Evolutionary conservation across 2,888 invertebrate genomes (phyloP).

Genomic region (Andrena bucephala): DNA sequence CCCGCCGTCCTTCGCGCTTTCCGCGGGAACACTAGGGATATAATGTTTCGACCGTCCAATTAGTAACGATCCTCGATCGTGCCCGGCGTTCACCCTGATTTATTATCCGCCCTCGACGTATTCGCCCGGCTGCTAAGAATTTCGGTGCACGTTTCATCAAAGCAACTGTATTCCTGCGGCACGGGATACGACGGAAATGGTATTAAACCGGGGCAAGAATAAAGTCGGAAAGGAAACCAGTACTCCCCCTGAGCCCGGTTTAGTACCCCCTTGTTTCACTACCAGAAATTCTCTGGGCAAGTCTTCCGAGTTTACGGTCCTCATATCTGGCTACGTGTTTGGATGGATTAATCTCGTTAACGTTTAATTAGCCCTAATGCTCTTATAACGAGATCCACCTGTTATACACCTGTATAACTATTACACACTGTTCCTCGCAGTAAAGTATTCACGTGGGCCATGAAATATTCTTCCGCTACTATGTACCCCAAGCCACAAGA

Average conservation of each 20-base stretch:
- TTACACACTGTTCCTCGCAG: not conserved
- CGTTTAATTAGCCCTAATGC: slow-evolving; percentile 6
- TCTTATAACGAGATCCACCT: not conserved
- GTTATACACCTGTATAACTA: slow-evolving; percentile 13
- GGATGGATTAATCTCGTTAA: slow-evolving; percentile 53
- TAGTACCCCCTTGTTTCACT: slow-evolving; percentile 28
- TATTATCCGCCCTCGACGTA: not conserved
- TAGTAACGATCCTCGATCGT: slow-evolving; percentile 30
- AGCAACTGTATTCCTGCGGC: not conserved
- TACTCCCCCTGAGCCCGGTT: slow-evolving; percentile 16
- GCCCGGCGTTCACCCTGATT: slow-evolving; percentile 17
- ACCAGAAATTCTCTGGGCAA: slow-evolving; percentile 23
- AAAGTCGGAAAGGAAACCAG: slow-evolving; percentile 10
- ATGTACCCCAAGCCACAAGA: too few relatives aligned
- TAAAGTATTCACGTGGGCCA: not conserved
- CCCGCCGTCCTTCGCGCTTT: not conserved
- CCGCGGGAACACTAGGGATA: not conserved
- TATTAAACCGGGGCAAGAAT: slow-evolving; percentile 35
- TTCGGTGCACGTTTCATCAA: slow-evolving; percentile 7
- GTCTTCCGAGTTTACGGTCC: slow-evolving; percentile 44
- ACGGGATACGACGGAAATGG: slow-evolving; percentile 1
- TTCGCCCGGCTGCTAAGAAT: slow-evolving; percentile 13
- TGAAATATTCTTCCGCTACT: not conserved
- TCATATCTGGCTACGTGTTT: slow-evolving; percentile 27
- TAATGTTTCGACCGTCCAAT: slow-evolving; percentile 21